phyloP scores from a whole-genome alignment of 2,797 vertebrate genomes.

The Sardinella longiceps region DNA sequence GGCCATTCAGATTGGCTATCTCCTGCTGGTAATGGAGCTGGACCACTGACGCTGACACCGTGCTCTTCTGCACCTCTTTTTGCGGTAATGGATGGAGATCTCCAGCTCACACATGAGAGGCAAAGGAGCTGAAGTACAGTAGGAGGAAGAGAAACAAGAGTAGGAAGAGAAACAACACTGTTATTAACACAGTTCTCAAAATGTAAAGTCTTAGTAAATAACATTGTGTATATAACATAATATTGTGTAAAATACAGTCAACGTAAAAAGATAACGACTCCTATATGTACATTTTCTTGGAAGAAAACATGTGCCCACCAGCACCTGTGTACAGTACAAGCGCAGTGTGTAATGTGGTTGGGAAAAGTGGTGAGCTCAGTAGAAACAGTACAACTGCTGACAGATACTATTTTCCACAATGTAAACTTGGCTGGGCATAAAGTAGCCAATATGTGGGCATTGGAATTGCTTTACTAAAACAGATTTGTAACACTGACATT shows the following conservation, averaged over 20 bases:
- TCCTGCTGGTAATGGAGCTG: conserved; percentile 74
- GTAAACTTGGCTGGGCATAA: too few relatives aligned
- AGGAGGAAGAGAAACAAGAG: neutral
- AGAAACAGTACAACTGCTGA: neutral
- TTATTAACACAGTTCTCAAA: neutral
- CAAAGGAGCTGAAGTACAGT: neutral
- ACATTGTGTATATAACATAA: too few relatives aligned
- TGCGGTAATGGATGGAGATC: conserved; percentile 88
- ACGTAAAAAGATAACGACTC: neutral
- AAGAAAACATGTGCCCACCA: too few relatives aligned
- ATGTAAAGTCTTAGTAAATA: too few relatives aligned
- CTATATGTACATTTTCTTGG: too few relatives aligned
- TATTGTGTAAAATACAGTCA: too few relatives aligned
- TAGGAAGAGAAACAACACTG: too few relatives aligned
- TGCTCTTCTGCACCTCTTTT: conserved; percentile 67
- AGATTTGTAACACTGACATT: neutral
- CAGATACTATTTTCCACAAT: neutral
- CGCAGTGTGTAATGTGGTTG: neutral
- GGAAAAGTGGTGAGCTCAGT: too few relatives aligned
- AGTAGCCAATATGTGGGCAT: too few relatives aligned
- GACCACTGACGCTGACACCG: conserved; percentile 60
- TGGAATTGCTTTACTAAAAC: too few relatives aligned
- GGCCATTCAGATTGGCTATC: conserved; percentile 34
- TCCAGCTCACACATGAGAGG: conserved; percentile 69
- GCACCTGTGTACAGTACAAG: neutral